A percentile compares a stretch with the other conserved stretches of the same genome.
phyloP scores from a whole-genome alignment of 2,888 invertebrate species.

The Epinotia brunnichana region DNA sequence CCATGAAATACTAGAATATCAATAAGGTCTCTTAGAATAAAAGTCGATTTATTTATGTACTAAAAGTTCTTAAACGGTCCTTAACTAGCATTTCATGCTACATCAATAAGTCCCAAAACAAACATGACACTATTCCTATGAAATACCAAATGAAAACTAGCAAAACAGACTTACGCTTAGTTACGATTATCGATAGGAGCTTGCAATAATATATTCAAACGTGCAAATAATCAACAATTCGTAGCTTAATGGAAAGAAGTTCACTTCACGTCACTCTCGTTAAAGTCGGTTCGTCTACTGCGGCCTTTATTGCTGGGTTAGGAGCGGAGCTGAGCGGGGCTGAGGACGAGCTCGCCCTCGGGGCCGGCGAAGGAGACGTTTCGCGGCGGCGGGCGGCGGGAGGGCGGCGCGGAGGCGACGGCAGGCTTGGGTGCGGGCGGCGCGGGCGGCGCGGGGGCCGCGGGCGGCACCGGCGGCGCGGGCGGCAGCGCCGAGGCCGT shows the following conservation, averaged over 20 bases:
- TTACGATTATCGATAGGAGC: conserved; percentile 64
- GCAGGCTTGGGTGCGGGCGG: conserved; percentile 46
- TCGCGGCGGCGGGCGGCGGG: conserved; percentile 70
- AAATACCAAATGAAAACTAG: conserved; percentile 57
- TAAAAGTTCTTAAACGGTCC: background rate
- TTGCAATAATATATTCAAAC: conserved; percentile 73
- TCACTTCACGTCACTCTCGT: conserved; percentile 71
- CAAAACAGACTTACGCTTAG: conserved; percentile 63
- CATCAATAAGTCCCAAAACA: conserved; percentile 32
- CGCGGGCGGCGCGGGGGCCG: conserved; percentile 48
- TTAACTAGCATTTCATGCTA: conserved; percentile 22
- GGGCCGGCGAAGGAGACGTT: conserved; percentile 81
- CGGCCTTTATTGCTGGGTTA: conserved; percentile 75
- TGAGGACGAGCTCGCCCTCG: conserved; percentile 85
- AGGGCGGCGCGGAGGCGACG: conserved; percentile 50
- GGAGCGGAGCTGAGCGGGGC: conserved; percentile 85
- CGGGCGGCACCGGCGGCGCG: conserved; percentile 43
- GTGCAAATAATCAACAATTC: conserved; percentile 74
- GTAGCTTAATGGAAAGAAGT: conserved; percentile 64
- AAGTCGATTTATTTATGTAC: background rate
- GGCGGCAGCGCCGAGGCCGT: conserved; percentile 59
- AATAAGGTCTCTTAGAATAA: background rate
- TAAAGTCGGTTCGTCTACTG: conserved; percentile 53
- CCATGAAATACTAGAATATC: conserved; percentile 17
- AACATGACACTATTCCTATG: conserved; percentile 49